Evolutionary conservation across 2,888 invertebrate species (phyloP), one percentile per base, ranked within the genome.

Genomic region (Andricus curvator): DNA sequence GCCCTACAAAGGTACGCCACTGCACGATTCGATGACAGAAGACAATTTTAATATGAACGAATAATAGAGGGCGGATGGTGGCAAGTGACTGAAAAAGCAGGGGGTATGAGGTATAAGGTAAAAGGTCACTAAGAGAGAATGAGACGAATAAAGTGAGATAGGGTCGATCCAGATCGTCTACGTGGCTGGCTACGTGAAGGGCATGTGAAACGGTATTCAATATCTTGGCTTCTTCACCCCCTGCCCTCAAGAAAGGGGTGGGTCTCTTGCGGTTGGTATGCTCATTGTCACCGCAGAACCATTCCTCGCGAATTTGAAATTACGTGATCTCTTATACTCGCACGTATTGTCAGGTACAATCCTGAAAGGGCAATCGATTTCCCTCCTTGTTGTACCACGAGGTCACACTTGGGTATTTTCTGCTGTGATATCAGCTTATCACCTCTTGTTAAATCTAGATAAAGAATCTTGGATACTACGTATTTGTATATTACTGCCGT

Each of bases 131-230:
- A 81, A 79, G 80, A 84, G 80, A 70, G 80, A 62, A 77, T 68
- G 76, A 79, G 81, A 77, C 29, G 68, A 78, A 65, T 64, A 74
- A 81, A 80, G 84, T 78, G 68, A 77, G 83, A 83, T 76, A 80
- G 81, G 82, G 81, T 66, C 78, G 79, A 74, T 78, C 79, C 68
- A 76, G 77, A 83, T 82, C 77, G 80, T 80, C 79, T 76, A 79
- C 82, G 81, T 82, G 78, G 85, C 84, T 86, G 84, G 89, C 88
- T 90, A 90, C 90, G 90, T 90, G 90, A 87, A 83, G 88, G 86
- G 90, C 90, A 91, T 91, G 89, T 90, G 90, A 91, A 91, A 90
- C 90, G 90, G 88, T 90, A 90, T 91, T 90, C 90, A 90, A 91
- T 91, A 91, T 91, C 89, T 86, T 88, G 87, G 85, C 81, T 84